Evolutionary conservation across 2,113 vertebrate species (phyloP), one percentile per base, ranked within the genome.

Genomic region (Eidolon helvum): DNA sequence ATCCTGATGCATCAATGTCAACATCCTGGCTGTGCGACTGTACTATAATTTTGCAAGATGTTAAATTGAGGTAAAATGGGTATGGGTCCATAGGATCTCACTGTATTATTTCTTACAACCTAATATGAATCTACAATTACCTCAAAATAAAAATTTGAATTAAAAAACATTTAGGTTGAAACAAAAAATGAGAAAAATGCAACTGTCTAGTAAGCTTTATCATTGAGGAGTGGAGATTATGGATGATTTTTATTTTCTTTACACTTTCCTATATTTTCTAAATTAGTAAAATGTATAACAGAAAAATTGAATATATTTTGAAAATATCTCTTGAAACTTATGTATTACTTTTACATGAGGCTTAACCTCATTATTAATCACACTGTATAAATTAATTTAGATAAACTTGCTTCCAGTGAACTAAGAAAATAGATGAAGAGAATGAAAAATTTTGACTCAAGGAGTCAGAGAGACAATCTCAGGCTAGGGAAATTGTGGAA

Each of bases 151-250:
- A 68, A 80, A 61, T 10, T 18, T 79, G 55, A 84, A 71, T 53
- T 45, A 38, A 77, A 90, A 91, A 86, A 5, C 7, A 35, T 78
- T 69, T 30, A 77, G 66, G 15, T 69, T 57, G 43, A 87, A 86
- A 68, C 35, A 92, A 86, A 86, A 77, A 74, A 68, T 63, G 50
- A 90, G 65, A 85, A 95, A 69, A 95, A 66, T 55, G 28, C 35
- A 91, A n/a, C 11, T 77, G n/a, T 85, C 48, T n/a, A 68, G 11
- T 59, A 78, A 94, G 35, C 74, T 92, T 91, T 38, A 85, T 45
- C 28, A 74, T 53, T 78, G 48, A 57, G 45, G 57, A 2, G 50
- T 33, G 5, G 19, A 48, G 10, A 43, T 45, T 85, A 55, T 4
- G 1, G 24, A 18, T 55, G 33, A 35, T 59, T 86, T 77, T 71